Conservation (phyloP, 2,113 vertebrate species). For the Hydrolagus affinis region DNA sequence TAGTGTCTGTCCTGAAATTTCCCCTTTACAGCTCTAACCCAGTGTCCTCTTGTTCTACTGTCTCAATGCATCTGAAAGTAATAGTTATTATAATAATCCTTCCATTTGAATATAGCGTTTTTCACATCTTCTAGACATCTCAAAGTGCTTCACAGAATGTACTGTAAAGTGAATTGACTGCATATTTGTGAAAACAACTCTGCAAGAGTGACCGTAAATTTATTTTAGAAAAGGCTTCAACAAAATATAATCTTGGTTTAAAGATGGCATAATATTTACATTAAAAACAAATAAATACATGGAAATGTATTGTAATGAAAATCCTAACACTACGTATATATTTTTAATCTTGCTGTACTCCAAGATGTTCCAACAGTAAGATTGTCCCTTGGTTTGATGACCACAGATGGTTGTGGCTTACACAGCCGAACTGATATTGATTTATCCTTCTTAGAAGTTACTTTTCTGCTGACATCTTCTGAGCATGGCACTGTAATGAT, state of each 20-base stretch:
- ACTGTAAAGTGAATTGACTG: too few relatives aligned
- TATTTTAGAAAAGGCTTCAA: background rate
- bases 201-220: background rate
- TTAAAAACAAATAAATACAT: background rate
- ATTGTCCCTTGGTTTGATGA: slow-evolving; percentile 51
- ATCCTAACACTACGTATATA: background rate
- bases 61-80: too few relatives aligned
- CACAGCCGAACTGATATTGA: slow-evolving; percentile 43
- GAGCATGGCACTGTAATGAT: slow-evolving; percentile 59
- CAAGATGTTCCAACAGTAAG: slow-evolving; percentile 40
- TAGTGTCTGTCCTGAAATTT: too few relatives aligned
- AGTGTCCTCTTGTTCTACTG: too few relatives aligned
- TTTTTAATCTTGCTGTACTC: slow-evolving; percentile 15
- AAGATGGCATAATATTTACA: background rate
- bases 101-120: too few relatives aligned
- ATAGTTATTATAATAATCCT: too few relatives aligned
- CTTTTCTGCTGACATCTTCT: slow-evolving; percentile 47
- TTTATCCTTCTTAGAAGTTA: slow-evolving; percentile 51
- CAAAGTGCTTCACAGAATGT: too few relatives aligned
- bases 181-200: background rate
- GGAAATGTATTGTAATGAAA: background rate
- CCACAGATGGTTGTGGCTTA: slow-evolving; percentile 39
- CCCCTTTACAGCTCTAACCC: too few relatives aligned
- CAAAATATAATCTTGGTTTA: background rate
- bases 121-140: too few relatives aligned